phyloP scores from a whole-genome alignment of 2,113 vertebrate genomes.

The Pachypanchax playfairii region DNA sequence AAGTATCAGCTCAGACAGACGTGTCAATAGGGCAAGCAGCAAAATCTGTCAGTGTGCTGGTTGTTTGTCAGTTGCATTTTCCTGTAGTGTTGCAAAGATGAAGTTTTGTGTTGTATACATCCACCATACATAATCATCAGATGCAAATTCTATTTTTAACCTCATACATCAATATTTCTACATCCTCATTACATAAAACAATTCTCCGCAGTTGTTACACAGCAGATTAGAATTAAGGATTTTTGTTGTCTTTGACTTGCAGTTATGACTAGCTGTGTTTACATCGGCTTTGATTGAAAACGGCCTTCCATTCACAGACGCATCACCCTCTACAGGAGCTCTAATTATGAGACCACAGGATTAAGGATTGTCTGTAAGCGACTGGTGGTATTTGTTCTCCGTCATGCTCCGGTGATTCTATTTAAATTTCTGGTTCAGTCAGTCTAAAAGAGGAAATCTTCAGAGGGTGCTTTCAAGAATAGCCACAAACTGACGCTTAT shows the following conservation, averaged over 20 bases:
- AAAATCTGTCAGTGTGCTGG: no score
- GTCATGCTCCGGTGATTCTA: conserved; percentile 43
- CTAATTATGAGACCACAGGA: conserved; percentile 50
- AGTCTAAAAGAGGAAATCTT: conserved; percentile 55
- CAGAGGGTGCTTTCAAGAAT: conserved; percentile 46
- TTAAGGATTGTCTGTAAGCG: conserved; percentile 50
- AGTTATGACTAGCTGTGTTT: conserved; percentile 30
- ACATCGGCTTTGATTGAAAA: conserved; percentile 27
- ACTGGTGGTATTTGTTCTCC: conserved; percentile 42
- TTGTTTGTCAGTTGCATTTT: no score
- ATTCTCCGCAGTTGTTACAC: no score
- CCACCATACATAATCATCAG: no score
- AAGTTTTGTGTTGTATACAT: no score
- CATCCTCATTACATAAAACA: no score
- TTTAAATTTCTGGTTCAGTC: conserved; percentile 58
- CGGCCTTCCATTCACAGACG: background rate
- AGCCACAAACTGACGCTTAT: conserved; percentile 36
- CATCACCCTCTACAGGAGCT: background rate
- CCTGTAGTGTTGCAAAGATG: no score
- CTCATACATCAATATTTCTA: no score
- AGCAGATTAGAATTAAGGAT: no score
- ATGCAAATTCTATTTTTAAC: no score
- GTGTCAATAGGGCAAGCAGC: no score
- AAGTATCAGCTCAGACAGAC: no score
- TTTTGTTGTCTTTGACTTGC: conserved; percentile 18